Evolutionary conservation across 2,888 invertebrate genomes (phyloP).

Genomic region (Neocrepidodera transversa): DNA sequence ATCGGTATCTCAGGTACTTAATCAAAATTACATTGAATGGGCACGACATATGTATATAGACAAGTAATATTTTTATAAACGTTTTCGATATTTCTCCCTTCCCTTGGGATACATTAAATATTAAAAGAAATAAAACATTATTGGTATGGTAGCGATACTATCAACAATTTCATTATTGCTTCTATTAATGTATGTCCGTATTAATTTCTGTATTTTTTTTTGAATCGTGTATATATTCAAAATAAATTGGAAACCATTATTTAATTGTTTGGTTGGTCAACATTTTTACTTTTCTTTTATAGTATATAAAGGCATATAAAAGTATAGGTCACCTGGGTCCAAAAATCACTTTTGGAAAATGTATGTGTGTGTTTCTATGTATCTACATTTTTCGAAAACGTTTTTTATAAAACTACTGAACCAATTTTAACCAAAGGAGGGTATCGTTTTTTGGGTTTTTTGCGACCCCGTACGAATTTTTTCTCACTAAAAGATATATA

Average conservation of each 20-base stretch:
- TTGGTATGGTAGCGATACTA: slow-evolving; percentile 40
- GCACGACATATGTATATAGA: slow-evolving; percentile 19
- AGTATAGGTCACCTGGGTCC: no score
- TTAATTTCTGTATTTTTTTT: slow-evolving; percentile 23
- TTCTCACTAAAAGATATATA: no score
- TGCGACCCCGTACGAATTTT: no score
- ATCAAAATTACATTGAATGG: slow-evolving; percentile 28
- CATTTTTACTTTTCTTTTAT: no score
- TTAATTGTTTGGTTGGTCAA: no score
- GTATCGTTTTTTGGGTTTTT: no score
- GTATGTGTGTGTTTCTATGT: no score
- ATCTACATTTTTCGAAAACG: no score
- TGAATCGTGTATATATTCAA: not conserved
- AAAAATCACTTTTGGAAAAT: no score
- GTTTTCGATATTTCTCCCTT: slow-evolving; percentile 18
- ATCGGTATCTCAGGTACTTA: slow-evolving; percentile 23
- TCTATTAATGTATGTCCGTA: slow-evolving; percentile 25
- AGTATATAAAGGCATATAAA: no score
- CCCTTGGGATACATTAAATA: slow-evolving; percentile 37
- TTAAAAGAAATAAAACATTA: slow-evolving; percentile 43
- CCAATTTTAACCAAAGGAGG: no score
- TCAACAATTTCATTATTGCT: slow-evolving; percentile 47
- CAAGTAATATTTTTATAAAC: slow-evolving; percentile 30
- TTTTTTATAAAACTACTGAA: no score
- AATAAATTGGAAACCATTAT: not conserved